Evolutionary conservation across 2,888 invertebrate genomes (phyloP).

Genomic region (Drosophila neotestacea): DNA sequence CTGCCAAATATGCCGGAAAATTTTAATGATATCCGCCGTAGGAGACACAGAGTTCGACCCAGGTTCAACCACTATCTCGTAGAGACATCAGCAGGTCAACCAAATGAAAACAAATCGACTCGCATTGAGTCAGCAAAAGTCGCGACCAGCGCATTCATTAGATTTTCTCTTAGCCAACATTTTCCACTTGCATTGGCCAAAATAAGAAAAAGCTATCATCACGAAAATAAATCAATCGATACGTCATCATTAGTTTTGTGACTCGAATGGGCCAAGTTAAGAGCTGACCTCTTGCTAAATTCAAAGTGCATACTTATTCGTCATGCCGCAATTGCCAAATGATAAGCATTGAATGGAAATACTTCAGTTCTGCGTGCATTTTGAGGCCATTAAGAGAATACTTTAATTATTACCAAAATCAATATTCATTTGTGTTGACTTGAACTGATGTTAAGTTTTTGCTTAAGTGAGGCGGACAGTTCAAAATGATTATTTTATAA

Average conservation of each 20-base stretch:
- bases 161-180: slow-evolving; percentile 30
- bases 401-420: slow-evolving; percentile 6
- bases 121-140: slow-evolving; percentile 63
- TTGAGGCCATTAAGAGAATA: neutral
- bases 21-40: slow-evolving; percentile 73
- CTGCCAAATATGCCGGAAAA: slow-evolving; percentile 74
- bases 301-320: slow-evolving; percentile 12
- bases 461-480: too few relatives aligned
- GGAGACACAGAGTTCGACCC: slow-evolving; percentile 1
- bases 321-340: slow-evolving; percentile 42
- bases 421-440: neutral
- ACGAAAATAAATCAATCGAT: slow-evolving; percentile 63
- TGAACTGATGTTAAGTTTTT: neutral
- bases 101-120: slow-evolving; percentile 69
- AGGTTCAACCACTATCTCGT: slow-evolving; percentile 11
- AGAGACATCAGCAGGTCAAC: slow-evolving; percentile 19
- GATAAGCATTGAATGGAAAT: slow-evolving; percentile 19
- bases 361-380: neutral
- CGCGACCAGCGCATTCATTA: slow-evolving; percentile 55
- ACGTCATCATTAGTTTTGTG: slow-evolving; percentile 69
- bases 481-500: too few relatives aligned
- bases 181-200: slow-evolving; percentile 37
- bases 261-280: slow-evolving; percentile 11
- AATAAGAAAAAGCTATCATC: slow-evolving; percentile 21
- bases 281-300: neutral